Evolutionary conservation across 1,140 invertebrate species (phyloP).

Genomic region (Drosophila guanche): DNA sequence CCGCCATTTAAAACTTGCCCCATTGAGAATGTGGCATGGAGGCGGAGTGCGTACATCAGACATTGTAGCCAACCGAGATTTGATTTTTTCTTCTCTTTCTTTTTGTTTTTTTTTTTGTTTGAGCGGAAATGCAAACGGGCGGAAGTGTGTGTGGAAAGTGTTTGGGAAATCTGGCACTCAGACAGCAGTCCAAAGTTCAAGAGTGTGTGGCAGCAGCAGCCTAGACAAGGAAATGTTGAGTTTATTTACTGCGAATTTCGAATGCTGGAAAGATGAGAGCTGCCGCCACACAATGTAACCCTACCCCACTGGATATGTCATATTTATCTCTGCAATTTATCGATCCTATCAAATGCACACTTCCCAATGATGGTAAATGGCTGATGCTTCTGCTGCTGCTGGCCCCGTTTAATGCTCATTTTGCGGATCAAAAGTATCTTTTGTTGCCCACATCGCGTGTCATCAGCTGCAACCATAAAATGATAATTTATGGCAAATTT

Average conservation of each 20-base stretch:
- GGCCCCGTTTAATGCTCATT: conserved; percentile 19
- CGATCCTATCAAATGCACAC: not conserved
- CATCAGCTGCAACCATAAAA: conserved; percentile 64
- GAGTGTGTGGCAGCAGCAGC: not conserved
- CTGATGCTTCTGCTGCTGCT: conserved; percentile 4
- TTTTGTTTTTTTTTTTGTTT: conserved; percentile 17
- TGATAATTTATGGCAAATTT: conserved; percentile 75
- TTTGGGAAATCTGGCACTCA: conserved; percentile 21
- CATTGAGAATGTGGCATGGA: not conserved
- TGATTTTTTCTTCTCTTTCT: conserved; percentile 18
- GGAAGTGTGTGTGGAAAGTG: not conserved
- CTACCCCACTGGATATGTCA: not conserved
- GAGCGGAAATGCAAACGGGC: conserved; percentile 1
- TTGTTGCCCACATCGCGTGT: conserved; percentile 31
- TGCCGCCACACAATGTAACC: not conserved
- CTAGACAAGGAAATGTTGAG: conserved; percentile 26
- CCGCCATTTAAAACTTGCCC: conserved; percentile 48
- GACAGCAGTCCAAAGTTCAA: not conserved
- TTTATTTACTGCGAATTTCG: conserved; percentile 26
- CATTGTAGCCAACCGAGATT: conserved; percentile 57
- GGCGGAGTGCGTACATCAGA: conserved; percentile 30
- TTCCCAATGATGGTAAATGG: not conserved
- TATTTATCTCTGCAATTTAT: conserved; percentile 10
- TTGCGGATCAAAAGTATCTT: conserved; percentile 33
- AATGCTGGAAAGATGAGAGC: not conserved